phyloP scores from a whole-genome alignment of 2,797 vertebrate genomes.

The Pipistrellus kuhlii region DNA sequence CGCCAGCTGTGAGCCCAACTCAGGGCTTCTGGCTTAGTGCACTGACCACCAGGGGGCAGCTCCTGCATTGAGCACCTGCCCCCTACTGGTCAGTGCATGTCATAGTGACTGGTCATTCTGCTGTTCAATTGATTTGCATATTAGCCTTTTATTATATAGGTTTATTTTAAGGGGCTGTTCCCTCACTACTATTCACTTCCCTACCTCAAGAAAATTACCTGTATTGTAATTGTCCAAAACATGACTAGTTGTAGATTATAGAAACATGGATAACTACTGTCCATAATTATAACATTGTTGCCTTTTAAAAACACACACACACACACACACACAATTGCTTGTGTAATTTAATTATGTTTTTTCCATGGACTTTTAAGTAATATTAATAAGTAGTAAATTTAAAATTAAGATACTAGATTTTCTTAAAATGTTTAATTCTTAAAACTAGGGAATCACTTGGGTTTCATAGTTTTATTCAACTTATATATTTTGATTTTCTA shows the following conservation, averaged over 20 bases:
- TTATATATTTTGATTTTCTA: constrained; percentile 27
- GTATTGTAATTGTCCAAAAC: not conserved
- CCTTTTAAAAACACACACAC: not conserved
- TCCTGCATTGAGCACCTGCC: too few species aligned
- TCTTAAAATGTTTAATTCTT: constrained; percentile 31
- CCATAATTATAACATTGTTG: not conserved
- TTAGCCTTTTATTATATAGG: too few species aligned
- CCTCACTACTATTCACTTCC: not conserved
- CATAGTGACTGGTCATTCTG: too few species aligned
- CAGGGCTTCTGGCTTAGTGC: too few species aligned
- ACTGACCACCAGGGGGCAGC: too few species aligned
- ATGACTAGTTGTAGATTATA: not conserved
- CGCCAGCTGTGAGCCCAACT: too few species aligned
- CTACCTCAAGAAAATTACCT: constrained; percentile 32
- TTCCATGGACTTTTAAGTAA: constrained; percentile 1
- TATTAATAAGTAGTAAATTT: constrained; percentile 49
- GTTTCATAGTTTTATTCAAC: not conserved
- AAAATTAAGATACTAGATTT: not conserved
- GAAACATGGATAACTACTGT: constrained; percentile 15
- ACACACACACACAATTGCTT: not conserved
- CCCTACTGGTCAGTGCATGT: too few species aligned
- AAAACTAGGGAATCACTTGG: not conserved
- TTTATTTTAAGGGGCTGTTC: not conserved
- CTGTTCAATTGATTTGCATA: too few species aligned
- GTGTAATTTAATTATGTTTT: constrained; percentile 37